phyloP scores from a whole-genome alignment of 2,888 invertebrate genomes.

The Nemurella pictetii region DNA sequence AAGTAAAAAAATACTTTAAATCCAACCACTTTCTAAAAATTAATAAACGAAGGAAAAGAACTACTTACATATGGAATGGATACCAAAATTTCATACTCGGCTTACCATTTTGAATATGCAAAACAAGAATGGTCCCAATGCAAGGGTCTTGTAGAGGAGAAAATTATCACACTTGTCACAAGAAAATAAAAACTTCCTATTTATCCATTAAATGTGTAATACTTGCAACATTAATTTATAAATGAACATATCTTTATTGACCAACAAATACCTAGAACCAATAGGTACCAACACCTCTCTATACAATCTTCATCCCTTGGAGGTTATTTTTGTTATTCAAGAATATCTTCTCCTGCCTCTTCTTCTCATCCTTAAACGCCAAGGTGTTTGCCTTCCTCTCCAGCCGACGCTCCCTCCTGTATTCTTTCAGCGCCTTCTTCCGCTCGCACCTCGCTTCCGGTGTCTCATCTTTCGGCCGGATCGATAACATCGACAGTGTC shows the following conservation, averaged over 20 bases:
- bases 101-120: no score
- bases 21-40: no score
- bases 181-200: no score
- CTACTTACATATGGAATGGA: no score
- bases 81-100: no score
- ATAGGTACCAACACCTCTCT: neutral
- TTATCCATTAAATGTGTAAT: no score
- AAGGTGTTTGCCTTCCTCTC: conserved; percentile 80
- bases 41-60: no score
- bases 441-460: conserved; percentile 52
- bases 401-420: conserved; percentile 72
- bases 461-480: conserved; percentile 75
- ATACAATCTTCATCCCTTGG: conserved; percentile 34
- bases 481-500: conserved; percentile 46
- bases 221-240: no score
- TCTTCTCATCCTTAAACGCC: conserved; percentile 85
- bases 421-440: conserved; percentile 67
- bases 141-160: no score
- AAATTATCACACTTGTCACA: no score
- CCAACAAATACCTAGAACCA: neutral
- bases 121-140: no score
- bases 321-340: conserved; percentile 67
- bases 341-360: conserved; percentile 74
- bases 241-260: neutral
- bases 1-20: no score